A percentile compares a stretch with the other conserved stretches of the same genome.
These are phyloP conservation scores for Aleiodes testaceus DNA, from an alignment of 2,888 invertebrate genomes.

Conservation along the genomic window DNA sequence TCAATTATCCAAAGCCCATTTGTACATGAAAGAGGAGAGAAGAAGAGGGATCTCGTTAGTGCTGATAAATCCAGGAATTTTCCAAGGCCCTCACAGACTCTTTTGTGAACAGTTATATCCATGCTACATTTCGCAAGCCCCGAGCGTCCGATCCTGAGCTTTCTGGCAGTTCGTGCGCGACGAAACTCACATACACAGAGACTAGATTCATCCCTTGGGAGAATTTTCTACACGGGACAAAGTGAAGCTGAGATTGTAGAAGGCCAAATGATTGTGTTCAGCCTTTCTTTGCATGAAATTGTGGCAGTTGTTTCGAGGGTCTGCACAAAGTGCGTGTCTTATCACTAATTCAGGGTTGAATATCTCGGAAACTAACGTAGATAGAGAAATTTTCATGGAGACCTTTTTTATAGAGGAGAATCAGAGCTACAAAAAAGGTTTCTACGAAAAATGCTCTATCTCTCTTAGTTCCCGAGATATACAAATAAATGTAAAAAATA, in stretches of 20 bases:
- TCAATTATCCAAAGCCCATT: conserved; percentile 21
- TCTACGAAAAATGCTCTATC: too few relatives aligned
- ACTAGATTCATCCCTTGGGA: not conserved
- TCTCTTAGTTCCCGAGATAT: too few relatives aligned
- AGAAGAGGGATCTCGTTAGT: not conserved
- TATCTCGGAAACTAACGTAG: too few relatives aligned
- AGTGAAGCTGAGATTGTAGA: conserved; percentile 13
- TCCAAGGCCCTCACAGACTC: conserved; percentile 5
- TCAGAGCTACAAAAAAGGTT: too few relatives aligned
- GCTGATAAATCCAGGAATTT: conserved; percentile 9
- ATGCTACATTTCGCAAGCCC: conserved; percentile 11
- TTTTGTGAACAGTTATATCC: conserved; percentile 16
- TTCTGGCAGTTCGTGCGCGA: conserved; percentile 22
- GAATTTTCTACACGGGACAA: conserved; percentile 17
- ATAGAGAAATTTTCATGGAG: too few relatives aligned
- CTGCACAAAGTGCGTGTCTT: too few relatives aligned
- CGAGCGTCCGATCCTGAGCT: conserved; percentile 19
- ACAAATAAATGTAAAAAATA: too few relatives aligned
- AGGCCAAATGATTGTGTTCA: not conserved
- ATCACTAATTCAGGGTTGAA: too few relatives aligned
- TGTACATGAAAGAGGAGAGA: conserved; percentile 15
- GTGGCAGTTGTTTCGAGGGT: not conserved
- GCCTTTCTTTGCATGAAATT: not conserved
- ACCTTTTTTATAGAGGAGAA: too few relatives aligned
- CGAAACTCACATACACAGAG: not conserved